phyloP scores from a whole-genome alignment of 2,113 vertebrate species.

The Hippoglossus stenolepis region DNA sequence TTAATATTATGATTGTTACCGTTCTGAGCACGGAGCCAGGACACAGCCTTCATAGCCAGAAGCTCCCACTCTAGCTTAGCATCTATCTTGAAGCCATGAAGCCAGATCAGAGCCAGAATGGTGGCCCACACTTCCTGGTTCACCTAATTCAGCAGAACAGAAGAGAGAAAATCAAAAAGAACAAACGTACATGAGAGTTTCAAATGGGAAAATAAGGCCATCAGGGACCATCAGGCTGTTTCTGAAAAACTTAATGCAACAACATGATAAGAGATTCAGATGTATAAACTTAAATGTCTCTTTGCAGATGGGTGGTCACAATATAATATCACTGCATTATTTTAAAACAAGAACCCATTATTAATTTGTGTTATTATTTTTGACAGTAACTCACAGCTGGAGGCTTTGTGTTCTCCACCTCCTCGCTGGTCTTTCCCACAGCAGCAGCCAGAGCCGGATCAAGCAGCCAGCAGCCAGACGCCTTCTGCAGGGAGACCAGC shows the following conservation, averaged over 20 bases:
- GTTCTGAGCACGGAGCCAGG: constrained; percentile 77
- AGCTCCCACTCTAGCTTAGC: constrained; percentile 82
- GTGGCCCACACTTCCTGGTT: constrained; percentile 83
- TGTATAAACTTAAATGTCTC: too few species aligned
- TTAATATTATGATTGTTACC: constrained; percentile 49
- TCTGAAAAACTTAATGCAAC: neutral
- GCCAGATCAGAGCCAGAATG: constrained; percentile 86
- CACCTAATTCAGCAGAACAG: constrained; percentile 55
- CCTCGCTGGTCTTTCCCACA: constrained; percentile 68
- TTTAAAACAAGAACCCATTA: constrained; percentile 31
- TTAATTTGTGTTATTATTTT: neutral
- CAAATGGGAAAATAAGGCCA: too few species aligned
- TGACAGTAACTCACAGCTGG: constrained; percentile 60
- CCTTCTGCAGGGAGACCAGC: constrained; percentile 84
- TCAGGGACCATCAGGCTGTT: too few species aligned
- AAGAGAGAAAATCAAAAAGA: too few species aligned
- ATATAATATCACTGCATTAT: too few species aligned
- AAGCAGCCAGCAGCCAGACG: constrained; percentile 83
- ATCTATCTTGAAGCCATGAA: constrained; percentile 76
- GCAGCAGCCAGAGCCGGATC: constrained; percentile 67
- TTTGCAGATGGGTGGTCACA: neutral
- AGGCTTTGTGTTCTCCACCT: constrained; percentile 64
- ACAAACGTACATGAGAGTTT: too few species aligned
- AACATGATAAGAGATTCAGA: too few species aligned
- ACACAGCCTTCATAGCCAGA: constrained; percentile 81